A percentile compares a stretch with the other conserved stretches of the same genome.
Evolutionary conservation across 2,888 invertebrate genomes (phyloP).

Genomic region (Troglohyphantes excavatus): DNA sequence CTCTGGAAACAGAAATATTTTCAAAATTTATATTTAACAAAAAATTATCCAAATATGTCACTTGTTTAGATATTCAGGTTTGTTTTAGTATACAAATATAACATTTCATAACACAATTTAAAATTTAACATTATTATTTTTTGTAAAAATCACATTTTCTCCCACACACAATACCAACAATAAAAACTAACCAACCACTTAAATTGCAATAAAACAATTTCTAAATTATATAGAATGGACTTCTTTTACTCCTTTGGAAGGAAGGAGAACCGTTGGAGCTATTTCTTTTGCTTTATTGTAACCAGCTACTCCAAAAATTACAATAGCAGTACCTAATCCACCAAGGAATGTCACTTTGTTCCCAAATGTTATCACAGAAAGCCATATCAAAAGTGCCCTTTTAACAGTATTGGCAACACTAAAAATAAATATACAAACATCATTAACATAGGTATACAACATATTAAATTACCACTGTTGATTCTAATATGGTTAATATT

Average conservation of each 20-base stretch:
- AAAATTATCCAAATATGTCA: background rate
- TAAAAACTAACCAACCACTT: background rate
- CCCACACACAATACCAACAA: no score
- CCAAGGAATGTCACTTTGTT: slow-evolving; percentile 89
- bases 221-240: slow-evolving; percentile 64
- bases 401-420: slow-evolving; percentile 92
- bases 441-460: no score
- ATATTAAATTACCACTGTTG: background rate
- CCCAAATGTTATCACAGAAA: slow-evolving; percentile 89
- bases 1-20: no score
- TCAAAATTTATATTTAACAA: no score
- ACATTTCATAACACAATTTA: background rate
- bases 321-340: slow-evolving; percentile 88
- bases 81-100: background rate
- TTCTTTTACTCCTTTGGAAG: slow-evolving; percentile 50
- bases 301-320: slow-evolving; percentile 88
- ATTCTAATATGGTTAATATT: background rate
- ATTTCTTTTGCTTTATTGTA: slow-evolving; percentile 88
- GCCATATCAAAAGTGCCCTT: slow-evolving; percentile 90
- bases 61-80: background rate
- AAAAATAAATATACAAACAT: slow-evolving; percentile 80
- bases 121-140: background rate
- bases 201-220: background rate
- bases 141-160: background rate
- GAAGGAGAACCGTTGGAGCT: slow-evolving; percentile 61